These are phyloP conservation scores for Dione juno DNA, from an alignment of 2,888 invertebrate genomes.

Conservation along the genomic window DNA sequence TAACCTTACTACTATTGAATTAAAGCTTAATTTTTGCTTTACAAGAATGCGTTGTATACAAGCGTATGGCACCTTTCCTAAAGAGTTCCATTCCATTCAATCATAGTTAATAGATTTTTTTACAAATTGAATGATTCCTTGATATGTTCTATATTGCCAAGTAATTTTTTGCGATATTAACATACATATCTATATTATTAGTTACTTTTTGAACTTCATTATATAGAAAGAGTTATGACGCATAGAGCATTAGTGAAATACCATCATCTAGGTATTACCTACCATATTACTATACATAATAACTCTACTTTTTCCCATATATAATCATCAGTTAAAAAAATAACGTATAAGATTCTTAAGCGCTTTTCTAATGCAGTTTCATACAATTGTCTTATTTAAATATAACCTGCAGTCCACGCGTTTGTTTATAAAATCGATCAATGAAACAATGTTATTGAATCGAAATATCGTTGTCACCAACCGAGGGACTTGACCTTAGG, in stretches of 20 bases:
- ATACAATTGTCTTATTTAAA: background rate
- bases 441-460: slow-evolving; percentile 42
- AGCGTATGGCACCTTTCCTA: slow-evolving; percentile 1
- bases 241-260: too few relatives aligned
- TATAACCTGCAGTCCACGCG: background rate
- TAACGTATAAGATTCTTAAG: background rate
- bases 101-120: background rate
- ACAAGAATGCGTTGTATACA: background rate
- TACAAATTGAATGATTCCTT: background rate
- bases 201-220: too few relatives aligned
- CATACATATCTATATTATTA: background rate
- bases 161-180: background rate
- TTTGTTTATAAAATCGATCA: slow-evolving; percentile 26
- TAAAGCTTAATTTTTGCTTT: slow-evolving; percentile 11
- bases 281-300: too few relatives aligned
- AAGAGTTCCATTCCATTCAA: background rate
- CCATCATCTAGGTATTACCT: too few relatives aligned
- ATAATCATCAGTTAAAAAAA: too few relatives aligned
- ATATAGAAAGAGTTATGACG: too few relatives aligned
- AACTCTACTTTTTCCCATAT: too few relatives aligned
- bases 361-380: background rate
- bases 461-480: slow-evolving; percentile 47
- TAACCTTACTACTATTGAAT: background rate
- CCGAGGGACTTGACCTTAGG: slow-evolving; percentile 62
- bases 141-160: too few relatives aligned